Conservation (phyloP, 2,113 vertebrate species). For the Oenanthe melanoleuca region DNA sequence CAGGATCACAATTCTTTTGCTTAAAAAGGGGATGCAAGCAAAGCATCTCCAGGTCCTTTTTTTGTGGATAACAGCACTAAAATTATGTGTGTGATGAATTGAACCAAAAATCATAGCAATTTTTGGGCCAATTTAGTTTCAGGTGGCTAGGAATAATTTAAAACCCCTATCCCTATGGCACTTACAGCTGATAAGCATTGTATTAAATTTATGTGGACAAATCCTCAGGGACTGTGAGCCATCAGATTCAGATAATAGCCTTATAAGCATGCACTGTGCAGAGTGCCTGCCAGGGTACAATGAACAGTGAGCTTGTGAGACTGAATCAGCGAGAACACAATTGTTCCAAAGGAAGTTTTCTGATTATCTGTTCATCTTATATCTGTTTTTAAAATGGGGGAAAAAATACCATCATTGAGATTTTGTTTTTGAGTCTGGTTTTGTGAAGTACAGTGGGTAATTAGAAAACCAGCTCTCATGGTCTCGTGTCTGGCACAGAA, state of each 20-base stretch:
- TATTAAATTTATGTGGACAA: background rate
- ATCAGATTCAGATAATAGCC: background rate
- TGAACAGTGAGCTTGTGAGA: background rate
- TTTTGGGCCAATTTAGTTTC: background rate
- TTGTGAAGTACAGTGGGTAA: rapidly evolving
- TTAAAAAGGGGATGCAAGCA: background rate
- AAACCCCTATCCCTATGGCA: background rate
- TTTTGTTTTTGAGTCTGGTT: background rate
- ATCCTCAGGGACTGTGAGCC: background rate
- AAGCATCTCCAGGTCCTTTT: background rate
- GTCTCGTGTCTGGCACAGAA: background rate
- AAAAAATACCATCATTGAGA: background rate
- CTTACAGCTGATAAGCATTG: background rate
- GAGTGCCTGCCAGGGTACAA: background rate
- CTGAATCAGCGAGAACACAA: rapidly evolving
- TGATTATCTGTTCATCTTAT: background rate
- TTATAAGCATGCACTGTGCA: background rate
- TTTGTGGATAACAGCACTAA: background rate
- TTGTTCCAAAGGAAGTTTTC: background rate
- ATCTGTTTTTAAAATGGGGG: background rate
- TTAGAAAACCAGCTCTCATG: background rate
- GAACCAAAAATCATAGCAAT: background rate
- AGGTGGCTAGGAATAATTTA: background rate
- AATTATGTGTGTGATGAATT: background rate
- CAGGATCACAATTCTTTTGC: background rate